These are phyloP conservation scores for Drymodes brunneopygia DNA, from an alignment of 2,113 vertebrate genomes.

Conservation along the genomic window DNA sequence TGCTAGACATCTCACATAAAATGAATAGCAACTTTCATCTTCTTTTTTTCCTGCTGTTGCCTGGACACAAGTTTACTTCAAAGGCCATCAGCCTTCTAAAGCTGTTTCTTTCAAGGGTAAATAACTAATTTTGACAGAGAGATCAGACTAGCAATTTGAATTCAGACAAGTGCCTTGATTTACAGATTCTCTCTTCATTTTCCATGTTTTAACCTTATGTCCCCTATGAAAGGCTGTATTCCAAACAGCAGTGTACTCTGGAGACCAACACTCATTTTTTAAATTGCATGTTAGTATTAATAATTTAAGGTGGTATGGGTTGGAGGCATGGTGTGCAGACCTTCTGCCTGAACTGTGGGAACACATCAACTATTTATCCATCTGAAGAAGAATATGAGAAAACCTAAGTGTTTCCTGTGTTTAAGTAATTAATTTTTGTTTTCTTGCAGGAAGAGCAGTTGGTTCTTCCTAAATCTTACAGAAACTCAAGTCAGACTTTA, in stretches of 20 bases:
- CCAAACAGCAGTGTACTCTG: neutral
- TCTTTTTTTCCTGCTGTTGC: neutral
- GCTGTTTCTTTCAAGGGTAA: constrained; percentile 12
- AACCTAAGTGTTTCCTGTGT: neutral
- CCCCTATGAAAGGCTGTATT: neutral
- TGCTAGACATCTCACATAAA: neutral
- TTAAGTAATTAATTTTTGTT: neutral
- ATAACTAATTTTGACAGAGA: constrained; percentile 26
- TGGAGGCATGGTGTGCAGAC: neutral
- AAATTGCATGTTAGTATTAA: constrained; percentile 48
- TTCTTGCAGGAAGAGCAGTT: neutral
- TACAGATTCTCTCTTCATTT: constrained; percentile 31
- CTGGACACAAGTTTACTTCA: neutral
- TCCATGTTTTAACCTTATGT: constrained; percentile 35
- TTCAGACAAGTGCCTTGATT: constrained; percentile 17
- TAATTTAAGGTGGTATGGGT: constrained; percentile 12
- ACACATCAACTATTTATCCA: neutral
- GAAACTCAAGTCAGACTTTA: neutral
- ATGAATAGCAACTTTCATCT: neutral
- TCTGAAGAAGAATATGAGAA: neutral
- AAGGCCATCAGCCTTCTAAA: neutral
- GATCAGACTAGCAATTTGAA: constrained; percentile 1
- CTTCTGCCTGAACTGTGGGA: neutral
- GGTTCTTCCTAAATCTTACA: neutral
- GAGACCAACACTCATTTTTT: constrained; percentile 4